Evolutionary conservation across 2,797 vertebrate species (phyloP), one percentile per base, ranked within the genome.

Genomic region (Pterois miles): DNA sequence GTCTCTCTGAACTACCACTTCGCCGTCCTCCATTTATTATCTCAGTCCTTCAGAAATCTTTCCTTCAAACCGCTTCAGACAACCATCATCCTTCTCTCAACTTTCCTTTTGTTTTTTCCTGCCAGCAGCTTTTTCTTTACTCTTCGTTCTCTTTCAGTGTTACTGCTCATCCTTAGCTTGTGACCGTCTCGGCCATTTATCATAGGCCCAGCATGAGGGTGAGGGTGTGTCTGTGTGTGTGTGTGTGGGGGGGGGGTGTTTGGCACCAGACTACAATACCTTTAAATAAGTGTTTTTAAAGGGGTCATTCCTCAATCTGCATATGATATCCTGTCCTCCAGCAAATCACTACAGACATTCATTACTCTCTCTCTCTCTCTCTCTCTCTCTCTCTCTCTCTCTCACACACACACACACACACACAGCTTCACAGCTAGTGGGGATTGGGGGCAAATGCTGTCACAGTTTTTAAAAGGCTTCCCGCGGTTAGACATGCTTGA

Each of bases 401-500:
- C 78, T 68, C 77, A 48, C 50, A 40, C 76, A 68, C 71, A 64
- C 58, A 52, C 46, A 58, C 62, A 57, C 69, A 62, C 73, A 59
- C 65, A 81, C 67, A 63, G 40, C 70, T 85, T 86, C 86, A 82
- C 80, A 87, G 87, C 87, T 79, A 86, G 86, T 78, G 71, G 75
- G 79, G 81, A 34, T 70, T 89, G 84, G 71, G 88, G 87, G 80
- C 75, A 91, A 92, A 93, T 88, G 91, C 91, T 92, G 90, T 91
- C 94, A 93, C 81, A 86, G 86, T 87, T 88, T 90, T 88, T 91
- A 88, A 87, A 94, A 94, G 89, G 90, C 90, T 80, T 86, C 90
- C 92, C 87, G 88, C 58, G 85, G 90, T 91, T 84, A 90, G 94
- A 95, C 86, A 92, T 96, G 96, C 91, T 91, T 88, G 78, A 95